phyloP scores from a whole-genome alignment of 2,888 invertebrate species.

The Tineola bisselliella region DNA sequence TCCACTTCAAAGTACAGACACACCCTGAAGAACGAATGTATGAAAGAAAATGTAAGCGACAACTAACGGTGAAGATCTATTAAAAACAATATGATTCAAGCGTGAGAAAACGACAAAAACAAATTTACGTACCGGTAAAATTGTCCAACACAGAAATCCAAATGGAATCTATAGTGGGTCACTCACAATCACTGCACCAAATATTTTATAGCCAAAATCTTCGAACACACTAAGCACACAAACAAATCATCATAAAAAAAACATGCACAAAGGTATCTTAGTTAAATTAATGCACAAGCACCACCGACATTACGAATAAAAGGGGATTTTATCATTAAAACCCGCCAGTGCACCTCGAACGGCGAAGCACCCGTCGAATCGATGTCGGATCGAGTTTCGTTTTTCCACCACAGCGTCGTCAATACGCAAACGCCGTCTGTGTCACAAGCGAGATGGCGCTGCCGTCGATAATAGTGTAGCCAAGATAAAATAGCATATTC shows the following conservation, averaged over 20 bases:
- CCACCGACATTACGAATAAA: slow-evolving; percentile 52
- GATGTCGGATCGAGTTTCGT: slow-evolving; percentile 53
- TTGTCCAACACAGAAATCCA: not conserved
- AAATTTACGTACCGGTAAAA: slow-evolving; percentile 8
- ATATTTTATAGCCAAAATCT: not conserved
- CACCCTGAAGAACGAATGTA: not conserved
- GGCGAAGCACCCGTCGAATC: slow-evolving; percentile 36
- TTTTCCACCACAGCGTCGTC: slow-evolving; percentile 32
- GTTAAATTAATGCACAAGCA: slow-evolving; percentile 55
- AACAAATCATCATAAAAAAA: slow-evolving; percentile 46
- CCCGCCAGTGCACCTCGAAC: slow-evolving; percentile 40
- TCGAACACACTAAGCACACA: slow-evolving; percentile 54
- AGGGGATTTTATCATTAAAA: slow-evolving; percentile 47
- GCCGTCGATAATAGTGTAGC: slow-evolving; percentile 23
- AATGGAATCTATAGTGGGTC: not conserved
- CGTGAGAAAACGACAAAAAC: not conserved
- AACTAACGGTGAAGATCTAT: not conserved
- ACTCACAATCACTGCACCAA: slow-evolving; percentile 13
- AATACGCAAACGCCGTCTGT: slow-evolving; percentile 5
- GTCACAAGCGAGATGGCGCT: slow-evolving; percentile 36
- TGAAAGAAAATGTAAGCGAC: not conserved
- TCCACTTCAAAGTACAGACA: not conserved
- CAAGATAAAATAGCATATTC: slow-evolving; percentile 16
- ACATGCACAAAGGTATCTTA: slow-evolving; percentile 46
- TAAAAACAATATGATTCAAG: not conserved